These are phyloP conservation scores for Leptinotarsa undecemlineata DNA, from an alignment of 1,140 invertebrate species.

Conservation along the genomic window DNA sequence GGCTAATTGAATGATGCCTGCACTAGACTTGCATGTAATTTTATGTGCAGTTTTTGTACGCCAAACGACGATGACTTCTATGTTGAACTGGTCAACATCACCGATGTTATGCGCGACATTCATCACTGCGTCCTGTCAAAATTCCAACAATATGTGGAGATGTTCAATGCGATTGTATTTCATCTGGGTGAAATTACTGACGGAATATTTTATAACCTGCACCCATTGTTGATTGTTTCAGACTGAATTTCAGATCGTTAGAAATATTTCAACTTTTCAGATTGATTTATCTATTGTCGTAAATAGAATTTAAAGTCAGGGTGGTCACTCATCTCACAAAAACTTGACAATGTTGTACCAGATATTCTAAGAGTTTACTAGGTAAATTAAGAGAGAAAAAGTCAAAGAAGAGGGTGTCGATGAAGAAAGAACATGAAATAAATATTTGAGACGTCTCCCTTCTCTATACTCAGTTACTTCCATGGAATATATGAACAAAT, in stretches of 20 bases:
- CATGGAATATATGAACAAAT: too few relatives aligned
- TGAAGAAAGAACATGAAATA: too few relatives aligned
- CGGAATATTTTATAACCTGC: slow-evolving; percentile 42
- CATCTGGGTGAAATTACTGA: slow-evolving; percentile 35
- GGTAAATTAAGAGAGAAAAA: too few relatives aligned
- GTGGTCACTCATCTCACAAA: too few relatives aligned
- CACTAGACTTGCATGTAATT: slow-evolving; percentile 46
- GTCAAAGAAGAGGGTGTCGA: too few relatives aligned
- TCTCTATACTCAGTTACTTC: too few relatives aligned
- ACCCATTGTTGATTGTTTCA: slow-evolving; percentile 34
- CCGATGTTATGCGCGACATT: slow-evolving; percentile 39
- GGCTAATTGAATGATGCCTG: slow-evolving; percentile 55
- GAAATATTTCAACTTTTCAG: slow-evolving; percentile 41
- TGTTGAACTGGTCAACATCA: slow-evolving; percentile 28
- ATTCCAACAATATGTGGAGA: slow-evolving; percentile 40
- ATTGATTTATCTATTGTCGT: slow-evolving; percentile 28
- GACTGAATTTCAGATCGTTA: slow-evolving; percentile 20
- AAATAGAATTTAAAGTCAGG: too few relatives aligned
- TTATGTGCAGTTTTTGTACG: slow-evolving; percentile 41
- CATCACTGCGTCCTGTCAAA: slow-evolving; percentile 39
- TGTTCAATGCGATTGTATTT: slow-evolving; percentile 36
- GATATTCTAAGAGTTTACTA: too few relatives aligned
- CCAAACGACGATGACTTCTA: slow-evolving; percentile 25
- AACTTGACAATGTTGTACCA: too few relatives aligned
- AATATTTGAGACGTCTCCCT: too few relatives aligned